Percentiles rank a stretch among this genome's conserved stretches.
These are phyloP conservation scores for Gorsachius magnificus DNA, from an alignment of 2,797 vertebrate genomes.

Conservation along the genomic window DNA sequence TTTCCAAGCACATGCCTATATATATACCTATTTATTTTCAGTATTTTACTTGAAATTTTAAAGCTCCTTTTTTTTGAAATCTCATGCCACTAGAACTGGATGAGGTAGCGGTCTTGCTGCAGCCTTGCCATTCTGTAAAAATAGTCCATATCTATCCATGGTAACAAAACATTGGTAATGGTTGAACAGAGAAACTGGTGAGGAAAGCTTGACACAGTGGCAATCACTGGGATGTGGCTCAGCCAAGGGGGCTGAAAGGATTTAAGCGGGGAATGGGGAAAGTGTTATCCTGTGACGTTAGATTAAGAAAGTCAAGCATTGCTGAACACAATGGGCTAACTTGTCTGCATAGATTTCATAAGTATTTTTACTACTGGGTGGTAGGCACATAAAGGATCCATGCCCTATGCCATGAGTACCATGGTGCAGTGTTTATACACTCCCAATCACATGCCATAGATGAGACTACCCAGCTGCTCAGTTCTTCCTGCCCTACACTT, in stretches of 20 bases:
- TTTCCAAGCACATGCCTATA: neutral
- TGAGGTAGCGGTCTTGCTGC: neutral
- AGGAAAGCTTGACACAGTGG: neutral
- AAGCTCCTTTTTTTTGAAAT: neutral
- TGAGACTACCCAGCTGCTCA: neutral
- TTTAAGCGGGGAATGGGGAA: neutral
- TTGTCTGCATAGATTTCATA: neutral
- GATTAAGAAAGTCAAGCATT: neutral
- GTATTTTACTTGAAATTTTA: neutral
- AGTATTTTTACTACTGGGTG: neutral
- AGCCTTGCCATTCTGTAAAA: neutral
- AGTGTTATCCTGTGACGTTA: neutral
- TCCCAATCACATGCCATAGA: accelerated
- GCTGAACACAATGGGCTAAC: neutral
- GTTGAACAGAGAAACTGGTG: neutral
- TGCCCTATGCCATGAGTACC: neutral
- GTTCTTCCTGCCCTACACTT: neutral
- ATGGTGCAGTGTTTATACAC: neutral
- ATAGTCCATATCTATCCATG: neutral
- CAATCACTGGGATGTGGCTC: neutral
- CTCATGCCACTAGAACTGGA: neutral
- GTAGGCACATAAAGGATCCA: neutral
- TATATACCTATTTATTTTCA: neutral
- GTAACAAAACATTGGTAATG: neutral
- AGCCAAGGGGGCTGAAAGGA: neutral